Conservation (phyloP, 2,113 vertebrate species). For the Panurus biarmicus region DNA sequence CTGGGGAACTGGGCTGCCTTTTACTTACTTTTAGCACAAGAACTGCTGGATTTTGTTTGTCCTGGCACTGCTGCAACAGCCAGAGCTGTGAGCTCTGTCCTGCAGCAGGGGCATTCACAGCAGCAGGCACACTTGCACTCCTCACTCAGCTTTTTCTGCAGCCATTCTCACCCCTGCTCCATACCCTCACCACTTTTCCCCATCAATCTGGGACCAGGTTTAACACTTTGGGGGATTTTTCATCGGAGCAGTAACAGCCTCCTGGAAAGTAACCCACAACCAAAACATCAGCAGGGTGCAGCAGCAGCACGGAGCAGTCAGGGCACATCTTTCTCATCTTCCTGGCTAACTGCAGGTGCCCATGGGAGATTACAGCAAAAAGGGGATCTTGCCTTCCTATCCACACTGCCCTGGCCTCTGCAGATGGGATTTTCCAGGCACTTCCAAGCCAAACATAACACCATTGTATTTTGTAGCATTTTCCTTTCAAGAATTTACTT, state of each 20-base stretch:
- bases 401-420: not conserved
- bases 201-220: not conserved
- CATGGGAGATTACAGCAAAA: not conserved
- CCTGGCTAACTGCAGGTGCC: not conserved
- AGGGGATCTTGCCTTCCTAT: not conserved
- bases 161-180: not conserved
- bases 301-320: not conserved
- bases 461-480: not conserved
- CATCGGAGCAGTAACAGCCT: not conserved
- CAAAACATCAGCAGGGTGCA: rapidly evolving
- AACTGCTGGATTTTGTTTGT: not conserved
- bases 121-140: not conserved
- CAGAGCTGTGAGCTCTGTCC: rapidly evolving
- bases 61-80: not conserved
- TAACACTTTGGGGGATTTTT: not conserved
- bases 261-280: not conserved
- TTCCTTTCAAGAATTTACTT: not conserved
- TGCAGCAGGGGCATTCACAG: not conserved
- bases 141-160: not conserved
- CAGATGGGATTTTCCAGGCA: not conserved
- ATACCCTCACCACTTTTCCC: not conserved
- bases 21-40: not conserved
- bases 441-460: not conserved
- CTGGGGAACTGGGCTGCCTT: not conserved
- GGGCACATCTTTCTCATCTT: not conserved